Evolutionary conservation across 2,888 invertebrate genomes (phyloP).

Genomic region (Teinopalpus imperialis): DNA sequence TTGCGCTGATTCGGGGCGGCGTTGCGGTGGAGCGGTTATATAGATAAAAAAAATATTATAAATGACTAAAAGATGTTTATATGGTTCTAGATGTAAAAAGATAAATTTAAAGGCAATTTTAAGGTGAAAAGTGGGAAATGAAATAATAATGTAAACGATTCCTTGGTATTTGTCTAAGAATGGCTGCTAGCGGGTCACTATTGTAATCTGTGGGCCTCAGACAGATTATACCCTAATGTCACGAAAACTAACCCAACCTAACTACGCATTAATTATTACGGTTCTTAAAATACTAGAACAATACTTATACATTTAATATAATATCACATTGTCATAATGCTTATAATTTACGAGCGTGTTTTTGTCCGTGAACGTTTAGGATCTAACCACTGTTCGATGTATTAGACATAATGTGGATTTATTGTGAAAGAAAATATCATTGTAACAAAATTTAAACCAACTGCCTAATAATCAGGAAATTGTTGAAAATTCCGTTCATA

Average conservation of each 20-base stretch:
- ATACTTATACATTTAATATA: constrained; percentile 78
- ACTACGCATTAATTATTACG: constrained; percentile 78
- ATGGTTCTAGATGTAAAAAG: constrained; percentile 82
- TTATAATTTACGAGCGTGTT: constrained; percentile 82
- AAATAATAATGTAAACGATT: constrained; percentile 59
- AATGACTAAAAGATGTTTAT: constrained; percentile 83
- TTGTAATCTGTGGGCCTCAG: constrained; percentile 80
- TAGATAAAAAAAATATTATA: constrained; percentile 80
- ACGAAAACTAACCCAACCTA: constrained; percentile 75
- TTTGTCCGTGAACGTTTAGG: constrained; percentile 81
- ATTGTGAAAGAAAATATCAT: constrained; percentile 60
- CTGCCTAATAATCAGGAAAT: constrained; percentile 38
- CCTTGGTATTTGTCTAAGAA: constrained; percentile 78
- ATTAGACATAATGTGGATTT: constrained; percentile 68
- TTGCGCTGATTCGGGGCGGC: constrained; percentile 53
- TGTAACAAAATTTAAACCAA: constrained; percentile 58
- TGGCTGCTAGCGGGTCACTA: constrained; percentile 74
- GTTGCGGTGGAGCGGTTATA: constrained; percentile 63
- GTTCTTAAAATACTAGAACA: constrained; percentile 77
- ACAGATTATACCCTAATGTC: constrained; percentile 65
- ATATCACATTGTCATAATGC: constrained; percentile 82
- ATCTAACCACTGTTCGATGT: constrained; percentile 78
- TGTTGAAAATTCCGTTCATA: constrained; percentile 59
- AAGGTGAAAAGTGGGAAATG: constrained; percentile 63
- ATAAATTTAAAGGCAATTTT: constrained; percentile 75